A percentile compares a stretch with the other conserved stretches of the same genome.
Conservation (phyloP, 1,140 invertebrate species). For the Proctacanthus coquilletti region DNA sequence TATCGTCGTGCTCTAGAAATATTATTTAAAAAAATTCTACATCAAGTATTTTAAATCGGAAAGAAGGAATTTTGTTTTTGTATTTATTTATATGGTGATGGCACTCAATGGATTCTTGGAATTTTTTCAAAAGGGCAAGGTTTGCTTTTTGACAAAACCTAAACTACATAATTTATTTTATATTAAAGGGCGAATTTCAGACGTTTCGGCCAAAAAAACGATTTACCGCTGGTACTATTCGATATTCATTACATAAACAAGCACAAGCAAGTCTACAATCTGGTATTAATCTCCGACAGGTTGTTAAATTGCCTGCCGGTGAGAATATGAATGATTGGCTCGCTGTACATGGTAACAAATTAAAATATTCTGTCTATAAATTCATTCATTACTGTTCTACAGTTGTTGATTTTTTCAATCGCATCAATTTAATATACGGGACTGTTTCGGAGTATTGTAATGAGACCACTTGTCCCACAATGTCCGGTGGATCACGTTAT, state of each 20-base stretch:
- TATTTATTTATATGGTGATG: no score
- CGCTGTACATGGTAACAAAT: constrained; percentile 79
- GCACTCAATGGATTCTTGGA: constrained; percentile 56
- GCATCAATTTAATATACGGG: constrained; percentile 87
- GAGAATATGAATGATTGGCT: constrained; percentile 91
- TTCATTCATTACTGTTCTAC: constrained; percentile 23
- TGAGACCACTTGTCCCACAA: constrained; percentile 72
- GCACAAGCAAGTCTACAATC: constrained; percentile 86
- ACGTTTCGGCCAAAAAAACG: constrained; percentile 83
- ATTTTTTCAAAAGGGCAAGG: constrained; percentile 71
- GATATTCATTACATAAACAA: constrained; percentile 86
- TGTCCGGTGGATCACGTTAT: constrained; percentile 78
- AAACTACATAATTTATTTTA: constrained; percentile 4
- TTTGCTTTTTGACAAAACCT: constrained; percentile 20
- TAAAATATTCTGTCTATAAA: no score
- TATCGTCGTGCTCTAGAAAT: no score
- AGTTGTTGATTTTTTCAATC: constrained; percentile 95
- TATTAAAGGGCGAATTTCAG: constrained; percentile 31
- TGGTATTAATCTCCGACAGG: constrained; percentile 78
- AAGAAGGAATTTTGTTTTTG: no score
- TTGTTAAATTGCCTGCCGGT: constrained; percentile 69
- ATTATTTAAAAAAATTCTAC: no score
- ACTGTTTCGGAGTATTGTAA: constrained; percentile 81
- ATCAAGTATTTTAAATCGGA: no score
- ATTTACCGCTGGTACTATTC: constrained; percentile 77